phyloP scores from a whole-genome alignment of 2,113 vertebrate species.

The Zosterops borbonicus region DNA sequence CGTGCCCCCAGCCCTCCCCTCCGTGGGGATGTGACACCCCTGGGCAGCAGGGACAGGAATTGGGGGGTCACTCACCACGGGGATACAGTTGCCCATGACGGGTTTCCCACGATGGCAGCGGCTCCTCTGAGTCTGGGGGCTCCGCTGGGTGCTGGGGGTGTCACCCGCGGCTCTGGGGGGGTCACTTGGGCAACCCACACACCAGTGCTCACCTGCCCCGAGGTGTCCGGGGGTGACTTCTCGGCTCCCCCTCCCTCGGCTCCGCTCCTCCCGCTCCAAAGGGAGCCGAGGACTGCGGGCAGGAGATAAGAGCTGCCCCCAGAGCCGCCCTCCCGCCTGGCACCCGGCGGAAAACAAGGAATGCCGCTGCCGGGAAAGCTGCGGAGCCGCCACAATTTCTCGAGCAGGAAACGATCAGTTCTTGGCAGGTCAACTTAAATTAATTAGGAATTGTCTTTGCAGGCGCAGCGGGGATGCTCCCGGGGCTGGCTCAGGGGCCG shows the following conservation, averaged over 20 bases:
- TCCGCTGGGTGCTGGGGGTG: background rate
- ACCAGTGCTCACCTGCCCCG: background rate
- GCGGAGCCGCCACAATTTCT: background rate
- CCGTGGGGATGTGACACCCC: background rate
- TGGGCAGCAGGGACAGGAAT: background rate
- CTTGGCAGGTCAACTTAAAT: background rate
- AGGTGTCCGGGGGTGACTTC: background rate
- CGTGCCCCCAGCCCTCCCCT: too few relatives aligned
- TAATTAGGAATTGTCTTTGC: background rate
- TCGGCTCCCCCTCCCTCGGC: fast-evolving
- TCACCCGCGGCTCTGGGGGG: background rate
- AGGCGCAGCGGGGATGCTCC: background rate
- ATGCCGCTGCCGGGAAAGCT: background rate
- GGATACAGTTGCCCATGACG: constrained; percentile 31
- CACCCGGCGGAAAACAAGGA: background rate
- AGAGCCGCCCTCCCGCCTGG: background rate
- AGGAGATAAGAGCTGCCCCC: background rate
- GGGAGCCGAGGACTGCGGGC: background rate
- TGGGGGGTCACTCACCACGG: background rate
- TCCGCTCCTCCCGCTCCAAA: background rate
- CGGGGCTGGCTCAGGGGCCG: background rate
- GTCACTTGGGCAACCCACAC: background rate
- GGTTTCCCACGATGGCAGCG: fast-evolving
- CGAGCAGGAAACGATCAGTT: background rate
- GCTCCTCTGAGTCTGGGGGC: background rate